Conservation (phyloP, 2,888 invertebrate species). For the Cremastinae sp. region DNA sequence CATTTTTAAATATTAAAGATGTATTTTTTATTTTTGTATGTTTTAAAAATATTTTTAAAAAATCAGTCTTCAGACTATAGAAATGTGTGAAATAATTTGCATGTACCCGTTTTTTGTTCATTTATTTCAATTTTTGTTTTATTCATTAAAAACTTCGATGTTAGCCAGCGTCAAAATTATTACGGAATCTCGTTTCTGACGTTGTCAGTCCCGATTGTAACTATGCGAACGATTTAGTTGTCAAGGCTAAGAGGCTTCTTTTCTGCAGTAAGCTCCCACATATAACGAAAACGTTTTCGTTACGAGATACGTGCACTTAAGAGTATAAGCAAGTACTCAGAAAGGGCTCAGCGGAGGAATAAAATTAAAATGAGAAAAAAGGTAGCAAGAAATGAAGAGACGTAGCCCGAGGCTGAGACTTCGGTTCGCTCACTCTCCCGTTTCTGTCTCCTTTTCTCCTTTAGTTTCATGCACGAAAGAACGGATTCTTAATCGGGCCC, state of each 20-base stretch:
- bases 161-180: constrained; percentile 32
- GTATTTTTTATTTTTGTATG: no score
- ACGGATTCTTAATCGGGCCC: constrained; percentile 80
- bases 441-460: constrained; percentile 31
- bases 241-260: constrained; percentile 39
- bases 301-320: constrained; percentile 31
- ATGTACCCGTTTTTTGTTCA: no score
- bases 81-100: no score
- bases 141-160: constrained; percentile 4
- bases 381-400: constrained; percentile 52
- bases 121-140: not conserved
- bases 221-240: constrained; percentile 49
- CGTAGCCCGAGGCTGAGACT: constrained; percentile 53
- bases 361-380: constrained; percentile 42
- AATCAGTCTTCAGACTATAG: no score
- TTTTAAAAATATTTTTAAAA: no score
- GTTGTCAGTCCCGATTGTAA: constrained; percentile 32
- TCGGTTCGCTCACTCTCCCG: constrained; percentile 28
- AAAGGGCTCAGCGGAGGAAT: constrained; percentile 40
- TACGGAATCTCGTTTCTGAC: constrained; percentile 11
- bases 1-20: no score
- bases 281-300: constrained; percentile 32
- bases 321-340: constrained; percentile 44
- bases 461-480: constrained; percentile 63
- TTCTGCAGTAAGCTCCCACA: constrained; percentile 19